A percentile compares a stretch with the other conserved stretches of the same genome.
phyloP scores from a whole-genome alignment of 2,113 vertebrate genomes.

The Passerina amoena region DNA sequence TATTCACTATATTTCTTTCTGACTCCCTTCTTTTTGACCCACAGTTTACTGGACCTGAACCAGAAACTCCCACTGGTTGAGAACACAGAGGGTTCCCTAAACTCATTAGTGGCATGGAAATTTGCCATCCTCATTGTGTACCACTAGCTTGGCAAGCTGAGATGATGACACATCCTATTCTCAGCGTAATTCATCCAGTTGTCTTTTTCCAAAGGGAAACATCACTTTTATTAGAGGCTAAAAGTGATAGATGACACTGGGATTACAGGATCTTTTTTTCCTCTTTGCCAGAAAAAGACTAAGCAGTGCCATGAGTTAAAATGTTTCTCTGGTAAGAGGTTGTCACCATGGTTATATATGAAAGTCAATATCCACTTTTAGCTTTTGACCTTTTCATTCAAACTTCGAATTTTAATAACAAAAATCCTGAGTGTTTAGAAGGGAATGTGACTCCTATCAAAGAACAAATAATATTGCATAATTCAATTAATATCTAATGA shows the following conservation, averaged over 20 bases:
- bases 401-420: neutral
- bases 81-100: conserved; percentile 23
- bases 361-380: neutral
- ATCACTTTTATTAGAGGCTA: conserved; percentile 31
- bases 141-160: neutral
- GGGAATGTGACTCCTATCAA: neutral
- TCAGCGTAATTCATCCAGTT: conserved; percentile 2
- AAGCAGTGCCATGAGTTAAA: neutral
- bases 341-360: neutral
- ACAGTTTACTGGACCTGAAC: neutral
- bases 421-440: neutral
- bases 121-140: neutral
- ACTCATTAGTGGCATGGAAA: neutral
- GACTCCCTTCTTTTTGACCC: neutral
- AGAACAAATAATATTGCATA: neutral
- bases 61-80: neutral
- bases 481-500: neutral
- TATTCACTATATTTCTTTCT: neutral
- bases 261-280: neutral
- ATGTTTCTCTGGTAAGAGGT: conserved; percentile 11
- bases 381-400: neutral
- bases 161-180: neutral
- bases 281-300: neutral
- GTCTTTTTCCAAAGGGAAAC: conserved; percentile 1
- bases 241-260: neutral